These are phyloP conservation scores for Spilarctia lutea DNA, from an alignment of 2,888 invertebrate genomes.

Conservation along the genomic window DNA sequence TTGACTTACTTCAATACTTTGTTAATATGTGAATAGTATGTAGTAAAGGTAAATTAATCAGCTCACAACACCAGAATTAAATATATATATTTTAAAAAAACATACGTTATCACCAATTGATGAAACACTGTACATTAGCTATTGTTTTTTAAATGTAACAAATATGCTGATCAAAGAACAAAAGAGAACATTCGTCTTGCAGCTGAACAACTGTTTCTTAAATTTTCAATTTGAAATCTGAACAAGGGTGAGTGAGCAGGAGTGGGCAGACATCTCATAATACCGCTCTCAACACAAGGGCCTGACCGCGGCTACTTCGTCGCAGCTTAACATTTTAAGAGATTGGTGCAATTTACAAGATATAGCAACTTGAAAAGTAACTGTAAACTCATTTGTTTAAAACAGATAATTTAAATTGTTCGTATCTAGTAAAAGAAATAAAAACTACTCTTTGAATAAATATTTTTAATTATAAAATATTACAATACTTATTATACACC, in stretches of 20 bases:
- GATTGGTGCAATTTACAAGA: constrained; percentile 54
- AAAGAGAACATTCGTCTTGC: constrained; percentile 53
- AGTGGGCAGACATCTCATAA: constrained; percentile 78
- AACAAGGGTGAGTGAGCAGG: constrained; percentile 66
- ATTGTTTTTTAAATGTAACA: constrained; percentile 7
- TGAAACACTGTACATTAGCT: not conserved
- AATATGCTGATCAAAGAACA: constrained; percentile 30
- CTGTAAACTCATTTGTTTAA: not conserved
- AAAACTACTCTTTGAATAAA: not conserved
- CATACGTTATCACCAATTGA: not conserved
- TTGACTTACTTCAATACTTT: no score
- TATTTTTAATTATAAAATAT: no score
- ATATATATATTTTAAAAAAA: not conserved
- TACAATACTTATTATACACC: not conserved
- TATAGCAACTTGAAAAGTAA: not conserved
- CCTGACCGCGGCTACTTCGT: constrained; percentile 83
- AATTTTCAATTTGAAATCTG: constrained; percentile 76
- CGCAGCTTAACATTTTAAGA: constrained; percentile 72
- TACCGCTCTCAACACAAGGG: constrained; percentile 79
- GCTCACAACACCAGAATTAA: not conserved
- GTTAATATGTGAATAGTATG: not conserved
- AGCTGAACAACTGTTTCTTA: constrained; percentile 65
- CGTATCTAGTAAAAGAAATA: no score
- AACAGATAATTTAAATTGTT: not conserved
- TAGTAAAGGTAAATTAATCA: not conserved